Evolutionary conservation across 2,888 invertebrate species (phyloP).

Genomic region (Tanypteryx hageni): DNA sequence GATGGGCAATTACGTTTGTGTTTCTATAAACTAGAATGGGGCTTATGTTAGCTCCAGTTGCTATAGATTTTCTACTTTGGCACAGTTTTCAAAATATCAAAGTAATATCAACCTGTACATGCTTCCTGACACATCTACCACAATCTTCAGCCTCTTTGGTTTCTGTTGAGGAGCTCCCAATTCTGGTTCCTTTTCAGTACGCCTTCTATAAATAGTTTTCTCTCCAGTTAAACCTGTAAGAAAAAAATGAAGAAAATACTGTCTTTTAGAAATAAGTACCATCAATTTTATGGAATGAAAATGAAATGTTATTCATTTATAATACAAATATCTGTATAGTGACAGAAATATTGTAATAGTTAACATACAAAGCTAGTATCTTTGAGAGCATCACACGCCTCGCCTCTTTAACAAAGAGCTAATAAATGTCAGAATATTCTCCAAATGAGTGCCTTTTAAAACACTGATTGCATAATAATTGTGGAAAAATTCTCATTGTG

Average conservation of each 20-base stretch:
- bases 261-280: background rate
- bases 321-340: background rate
- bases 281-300: too few species aligned
- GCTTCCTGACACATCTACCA: slow-evolving; percentile 96
- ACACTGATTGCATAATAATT: background rate
- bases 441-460: background rate
- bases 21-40: too few species aligned
- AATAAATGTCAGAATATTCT: too few species aligned
- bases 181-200: slow-evolving; percentile 92
- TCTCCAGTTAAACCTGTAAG: slow-evolving; percentile 89
- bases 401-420: too few species aligned
- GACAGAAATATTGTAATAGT: background rate
- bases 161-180: slow-evolving; percentile 90
- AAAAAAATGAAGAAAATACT: background rate
- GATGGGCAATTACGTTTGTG: too few species aligned
- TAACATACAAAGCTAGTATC: background rate
- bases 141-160: slow-evolving; percentile 90
- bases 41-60: too few species aligned
- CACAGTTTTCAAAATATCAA: background rate
- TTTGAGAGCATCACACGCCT: background rate
- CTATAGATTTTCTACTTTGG: too few species aligned
- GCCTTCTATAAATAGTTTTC: slow-evolving; percentile 90
- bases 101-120: slow-evolving; percentile 86
- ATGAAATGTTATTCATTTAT: background rate
- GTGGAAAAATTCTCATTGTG: background rate